Evolutionary conservation across 2,888 invertebrate species (phyloP), one percentile per base, ranked within the genome.

Genomic region (Chrysotoxum bicinctum): DNA sequence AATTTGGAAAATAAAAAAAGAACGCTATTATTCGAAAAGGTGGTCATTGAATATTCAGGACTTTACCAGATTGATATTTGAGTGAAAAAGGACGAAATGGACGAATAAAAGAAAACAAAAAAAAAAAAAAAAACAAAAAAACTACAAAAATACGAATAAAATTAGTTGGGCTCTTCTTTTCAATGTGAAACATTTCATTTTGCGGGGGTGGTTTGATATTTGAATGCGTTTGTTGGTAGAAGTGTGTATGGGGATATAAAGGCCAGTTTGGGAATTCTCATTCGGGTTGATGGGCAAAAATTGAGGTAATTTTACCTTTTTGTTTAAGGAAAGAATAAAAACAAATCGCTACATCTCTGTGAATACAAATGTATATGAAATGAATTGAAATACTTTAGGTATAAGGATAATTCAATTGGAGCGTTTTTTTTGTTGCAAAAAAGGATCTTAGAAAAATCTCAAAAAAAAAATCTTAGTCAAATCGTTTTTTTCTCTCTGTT

Each of bases 51-150:
- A 85, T 77, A 85, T 85, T 85, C 81, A 85, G 62, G 85, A 85
- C 66, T 64, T 58, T 69, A 43, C 77, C 85, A 85, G 85, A 85
- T 85, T 85, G 85, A 85, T 85, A 85, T 81, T 85, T 85, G 85
- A 85, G 73, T 81, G 68, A 80, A 76, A 85, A 76, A 76, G 80
- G 75, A 84, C 70, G 69, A 60, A 58, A 62, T 43, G 60, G 23
- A 9, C 37, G 40, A 60, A 50, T 10, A 43, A 35, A 37, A 40
- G 50, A 56, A 66, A 37, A 77, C 43, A 64, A 43, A 60, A 23
- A 23, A 26, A n/a, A 14, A 40, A 30, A 54, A 54, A 16, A 70
- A 56, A 30, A 58, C 70, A 80, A 45, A 23, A 79, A 79, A 58
- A 66, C 76, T 76, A 85, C 80, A 75, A 80, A 75, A 84, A 84